These are phyloP conservation scores for Trichosurus vulpecula DNA, from an alignment of 2,797 vertebrate genomes.

Conservation along the genomic window DNA sequence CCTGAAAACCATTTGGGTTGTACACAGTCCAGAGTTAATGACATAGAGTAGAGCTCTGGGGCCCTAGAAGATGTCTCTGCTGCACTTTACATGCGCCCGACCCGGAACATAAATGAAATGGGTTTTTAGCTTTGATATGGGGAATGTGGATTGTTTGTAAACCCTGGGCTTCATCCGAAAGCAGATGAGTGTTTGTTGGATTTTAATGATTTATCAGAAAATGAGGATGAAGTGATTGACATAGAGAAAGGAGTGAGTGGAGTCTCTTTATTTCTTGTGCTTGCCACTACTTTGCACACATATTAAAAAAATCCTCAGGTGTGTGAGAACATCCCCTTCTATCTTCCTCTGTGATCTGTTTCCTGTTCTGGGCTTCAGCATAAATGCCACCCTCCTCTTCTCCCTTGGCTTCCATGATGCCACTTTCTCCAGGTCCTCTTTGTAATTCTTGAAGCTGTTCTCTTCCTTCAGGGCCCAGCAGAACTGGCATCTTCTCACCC, in stretches of 20 bases:
- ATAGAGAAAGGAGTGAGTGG: neutral
- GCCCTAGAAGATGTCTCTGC: constrained; percentile 16
- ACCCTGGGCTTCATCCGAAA: neutral
- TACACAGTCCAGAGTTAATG: neutral
- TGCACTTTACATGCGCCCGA: neutral
- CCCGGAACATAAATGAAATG: neutral
- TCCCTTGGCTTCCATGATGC: neutral
- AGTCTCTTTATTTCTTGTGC: neutral
- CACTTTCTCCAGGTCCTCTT: neutral
- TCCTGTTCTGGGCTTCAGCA: neutral
- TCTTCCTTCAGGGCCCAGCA: neutral
- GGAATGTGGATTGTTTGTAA: neutral
- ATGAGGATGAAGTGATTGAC: neutral
- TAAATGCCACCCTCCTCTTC: neutral
- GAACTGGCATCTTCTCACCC: neutral
- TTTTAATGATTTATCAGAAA: neutral
- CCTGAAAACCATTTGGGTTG: neutral
- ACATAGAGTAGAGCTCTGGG: neutral
- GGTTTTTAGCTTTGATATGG: neutral
- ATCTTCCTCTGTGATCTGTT: neutral
- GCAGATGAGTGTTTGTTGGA: neutral
- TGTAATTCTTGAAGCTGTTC: neutral
- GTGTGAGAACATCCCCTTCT: neutral
- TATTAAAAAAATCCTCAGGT: neutral
- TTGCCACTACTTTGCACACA: neutral